Evolutionary conservation across 2,113 vertebrate species (phyloP).

Genomic region (Chionis minor): DNA sequence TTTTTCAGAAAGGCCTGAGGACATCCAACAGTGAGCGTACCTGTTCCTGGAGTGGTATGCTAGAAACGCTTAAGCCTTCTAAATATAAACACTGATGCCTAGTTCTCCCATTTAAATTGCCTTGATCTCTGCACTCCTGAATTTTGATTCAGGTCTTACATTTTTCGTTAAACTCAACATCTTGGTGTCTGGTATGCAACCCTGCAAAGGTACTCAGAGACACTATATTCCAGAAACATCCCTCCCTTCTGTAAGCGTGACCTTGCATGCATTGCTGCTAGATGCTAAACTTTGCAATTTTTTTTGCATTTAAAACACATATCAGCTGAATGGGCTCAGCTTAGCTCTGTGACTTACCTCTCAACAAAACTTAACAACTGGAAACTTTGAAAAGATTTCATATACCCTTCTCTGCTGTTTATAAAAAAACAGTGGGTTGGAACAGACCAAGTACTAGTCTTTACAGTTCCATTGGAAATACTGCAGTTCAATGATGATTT

Average conservation of each 20-base stretch:
- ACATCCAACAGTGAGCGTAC: not conserved
- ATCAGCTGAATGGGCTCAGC: not conserved
- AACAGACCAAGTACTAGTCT: not conserved
- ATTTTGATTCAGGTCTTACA: not conserved
- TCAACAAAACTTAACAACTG: not conserved
- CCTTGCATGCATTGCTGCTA: not conserved
- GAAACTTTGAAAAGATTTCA: not conserved
- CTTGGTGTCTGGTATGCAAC: not conserved
- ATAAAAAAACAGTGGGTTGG: not conserved
- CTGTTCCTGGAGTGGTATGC: not conserved
- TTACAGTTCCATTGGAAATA: not conserved
- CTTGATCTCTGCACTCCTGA: not conserved
- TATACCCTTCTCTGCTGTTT: too few relatives aligned
- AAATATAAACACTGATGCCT: not conserved
- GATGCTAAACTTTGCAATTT: not conserved
- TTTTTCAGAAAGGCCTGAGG: not conserved
- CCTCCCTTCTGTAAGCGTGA: not conserved
- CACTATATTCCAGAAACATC: not conserved
- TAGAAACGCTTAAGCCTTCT: not conserved
- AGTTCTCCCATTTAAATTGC: not conserved
- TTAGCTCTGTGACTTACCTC: not conserved
- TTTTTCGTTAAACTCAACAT: not conserved
- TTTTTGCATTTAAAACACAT: not conserved
- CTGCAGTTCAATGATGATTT: not conserved
- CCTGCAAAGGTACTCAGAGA: not conserved